Percentiles rank a stretch among this genome's conserved stretches.
Evolutionary conservation across 2,113 vertebrate genomes (phyloP).

Genomic region (Progne subis): DNA sequence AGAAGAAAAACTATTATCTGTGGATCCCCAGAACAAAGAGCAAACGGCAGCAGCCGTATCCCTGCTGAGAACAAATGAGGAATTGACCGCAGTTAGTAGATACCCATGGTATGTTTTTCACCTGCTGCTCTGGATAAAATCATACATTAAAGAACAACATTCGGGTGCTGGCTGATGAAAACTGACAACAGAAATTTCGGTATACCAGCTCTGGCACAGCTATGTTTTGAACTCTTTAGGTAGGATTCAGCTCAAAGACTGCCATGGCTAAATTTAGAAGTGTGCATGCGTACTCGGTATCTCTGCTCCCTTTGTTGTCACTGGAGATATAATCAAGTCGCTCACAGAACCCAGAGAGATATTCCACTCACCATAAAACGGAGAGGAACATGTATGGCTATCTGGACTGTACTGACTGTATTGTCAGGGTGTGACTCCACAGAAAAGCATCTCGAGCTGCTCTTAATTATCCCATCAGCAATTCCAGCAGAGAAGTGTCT

Average conservation of each 20-base stretch:
- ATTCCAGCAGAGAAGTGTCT: background rate
- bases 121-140: background rate
- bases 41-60: background rate
- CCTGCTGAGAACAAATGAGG: background rate
- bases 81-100: background rate
- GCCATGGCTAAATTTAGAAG: background rate
- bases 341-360: background rate
- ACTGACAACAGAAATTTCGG: background rate
- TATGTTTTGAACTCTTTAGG: background rate
- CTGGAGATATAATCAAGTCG: background rate
- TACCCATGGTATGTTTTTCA: background rate
- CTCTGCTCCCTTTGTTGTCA: background rate
- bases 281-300: fast-evolving
- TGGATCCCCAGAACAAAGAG: background rate
- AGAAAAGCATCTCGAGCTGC: background rate
- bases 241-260: background rate
- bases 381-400: background rate
- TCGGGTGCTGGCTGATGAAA: background rate
- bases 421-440: background rate
- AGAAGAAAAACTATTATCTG: background rate
- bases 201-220: background rate
- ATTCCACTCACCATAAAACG: background rate
- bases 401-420: background rate
- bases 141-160: background rate
- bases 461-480: background rate